These are phyloP conservation scores for Chaetodon trifasciatus DNA, from an alignment of 2,797 vertebrate species.

Conservation along the genomic window DNA sequence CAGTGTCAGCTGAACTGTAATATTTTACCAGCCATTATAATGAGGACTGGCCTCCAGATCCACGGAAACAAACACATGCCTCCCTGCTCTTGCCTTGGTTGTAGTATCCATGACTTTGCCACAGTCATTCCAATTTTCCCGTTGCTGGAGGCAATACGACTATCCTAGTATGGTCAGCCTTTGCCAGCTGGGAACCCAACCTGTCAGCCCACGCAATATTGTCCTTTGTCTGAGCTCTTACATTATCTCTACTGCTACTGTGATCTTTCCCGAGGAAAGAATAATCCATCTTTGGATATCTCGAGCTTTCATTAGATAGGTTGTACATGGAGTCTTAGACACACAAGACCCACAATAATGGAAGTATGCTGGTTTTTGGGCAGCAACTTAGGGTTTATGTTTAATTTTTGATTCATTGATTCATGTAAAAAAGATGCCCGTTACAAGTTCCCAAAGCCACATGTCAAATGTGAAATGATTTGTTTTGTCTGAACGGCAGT, in stretches of 20 bases:
- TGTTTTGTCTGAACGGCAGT: neutral
- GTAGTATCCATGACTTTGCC: slow-evolving; percentile 78
- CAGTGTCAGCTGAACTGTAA: slow-evolving; percentile 82
- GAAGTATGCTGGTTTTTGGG: neutral
- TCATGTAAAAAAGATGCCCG: neutral
- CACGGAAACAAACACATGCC: slow-evolving; percentile 78
- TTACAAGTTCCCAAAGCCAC: neutral
- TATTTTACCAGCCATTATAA: slow-evolving; percentile 80
- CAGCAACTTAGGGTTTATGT: neutral
- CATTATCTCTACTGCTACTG: slow-evolving; percentile 55
- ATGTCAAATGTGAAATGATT: neutral
- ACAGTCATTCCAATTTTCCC: slow-evolving; percentile 78
- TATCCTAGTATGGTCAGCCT: slow-evolving; percentile 68
- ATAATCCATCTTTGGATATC: slow-evolving; percentile 57
- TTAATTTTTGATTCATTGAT: neutral
- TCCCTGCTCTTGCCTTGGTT: slow-evolving; percentile 70
- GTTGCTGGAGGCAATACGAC: slow-evolving; percentile 71
- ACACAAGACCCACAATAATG: neutral
- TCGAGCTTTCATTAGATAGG: slow-evolving; percentile 32
- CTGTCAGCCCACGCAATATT: slow-evolving; percentile 68
- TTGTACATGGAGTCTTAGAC: slow-evolving; percentile 14
- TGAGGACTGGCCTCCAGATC: slow-evolving; percentile 80
- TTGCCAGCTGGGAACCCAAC: slow-evolving; percentile 78
- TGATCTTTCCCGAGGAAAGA: slow-evolving; percentile 44
- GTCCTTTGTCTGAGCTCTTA: slow-evolving; percentile 65